Evolutionary conservation across 2,888 invertebrate species (phyloP), one percentile per base, ranked within the genome.

Genomic region (Glaucopsyche alexis): DNA sequence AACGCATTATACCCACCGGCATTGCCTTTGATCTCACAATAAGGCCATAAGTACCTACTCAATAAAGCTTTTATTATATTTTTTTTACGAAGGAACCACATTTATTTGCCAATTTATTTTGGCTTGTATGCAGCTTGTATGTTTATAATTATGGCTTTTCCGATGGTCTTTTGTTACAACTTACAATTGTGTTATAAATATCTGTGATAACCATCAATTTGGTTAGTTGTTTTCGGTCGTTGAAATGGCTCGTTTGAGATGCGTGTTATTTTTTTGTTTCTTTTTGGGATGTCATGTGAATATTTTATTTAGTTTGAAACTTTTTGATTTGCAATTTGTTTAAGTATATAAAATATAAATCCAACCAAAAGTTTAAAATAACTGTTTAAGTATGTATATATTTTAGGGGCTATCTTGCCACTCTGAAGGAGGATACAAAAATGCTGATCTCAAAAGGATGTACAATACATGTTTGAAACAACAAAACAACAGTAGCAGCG

Each of bases 331-430:
- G 29, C 29, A 29, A 29, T 29, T 29, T 29, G 1, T 29, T 29
- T 29, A n/a, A n/a, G n/a, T n/a, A n/a, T n/a, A n/a, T n/a, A n/a
- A n/a, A n/a, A 29, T 29, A 29, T 29, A 29, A 29, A 29, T 29
- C 29, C 29, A 29, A 29, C 4, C 2, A 29, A 29, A 29, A 29
- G 3, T 29, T 2, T 29, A 29, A 29, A 29, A 29, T 29, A 2
- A 29, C 4, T 29, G 4, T 29, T 2, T 29, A 29, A 29, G 29
- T 29, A 29, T 29, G 4, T 29, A 29, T n/a, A 45, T 69, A 67
- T 74, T 65, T 75, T 78, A 94, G 94, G 88, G 93, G 9, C 80
- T 95, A 38, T 94, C 91, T 80, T 95, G 95, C 78, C 93, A 94
- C 13, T 90, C 94, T 0, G 94, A 94, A 69, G 94, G 94, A 73